These are phyloP conservation scores for Monarcha castaneiventris DNA, from an alignment of 2,113 vertebrate genomes.

Conservation along the genomic window DNA sequence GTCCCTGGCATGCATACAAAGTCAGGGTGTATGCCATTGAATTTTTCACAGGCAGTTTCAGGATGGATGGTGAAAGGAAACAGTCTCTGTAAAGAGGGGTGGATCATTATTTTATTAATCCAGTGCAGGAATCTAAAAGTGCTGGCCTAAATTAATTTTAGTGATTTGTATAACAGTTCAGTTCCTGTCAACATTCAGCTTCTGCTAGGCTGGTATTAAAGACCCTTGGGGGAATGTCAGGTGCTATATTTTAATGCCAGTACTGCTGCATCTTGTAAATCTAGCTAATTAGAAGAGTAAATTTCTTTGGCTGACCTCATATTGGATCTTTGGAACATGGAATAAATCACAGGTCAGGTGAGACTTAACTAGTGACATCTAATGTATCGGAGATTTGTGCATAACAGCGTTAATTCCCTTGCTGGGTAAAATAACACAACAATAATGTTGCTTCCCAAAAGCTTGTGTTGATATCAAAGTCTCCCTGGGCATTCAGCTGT, in stretches of 20 bases:
- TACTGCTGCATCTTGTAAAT: neutral
- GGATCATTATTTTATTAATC: neutral
- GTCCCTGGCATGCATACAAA: neutral
- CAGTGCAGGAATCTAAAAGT: neutral
- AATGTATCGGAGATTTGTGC: neutral
- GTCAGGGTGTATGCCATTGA: neutral
- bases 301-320: conserved; percentile 5
- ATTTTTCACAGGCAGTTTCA: neutral
- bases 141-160: neutral
- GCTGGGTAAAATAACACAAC: neutral
- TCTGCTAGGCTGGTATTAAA: neutral
- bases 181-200: neutral
- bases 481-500: neutral
- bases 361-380: neutral
- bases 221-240: neutral
- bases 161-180: neutral
- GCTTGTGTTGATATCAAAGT: neutral
- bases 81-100: neutral
- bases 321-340: neutral
- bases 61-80: neutral
- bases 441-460: neutral
- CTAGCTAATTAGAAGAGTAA: conserved; percentile 2
- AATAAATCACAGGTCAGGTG: conserved; percentile 11
- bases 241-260: neutral
- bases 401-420: neutral